Evolutionary conservation across 2,797 vertebrate genomes (phyloP).

Genomic region (Amphiprion clarkii): DNA sequence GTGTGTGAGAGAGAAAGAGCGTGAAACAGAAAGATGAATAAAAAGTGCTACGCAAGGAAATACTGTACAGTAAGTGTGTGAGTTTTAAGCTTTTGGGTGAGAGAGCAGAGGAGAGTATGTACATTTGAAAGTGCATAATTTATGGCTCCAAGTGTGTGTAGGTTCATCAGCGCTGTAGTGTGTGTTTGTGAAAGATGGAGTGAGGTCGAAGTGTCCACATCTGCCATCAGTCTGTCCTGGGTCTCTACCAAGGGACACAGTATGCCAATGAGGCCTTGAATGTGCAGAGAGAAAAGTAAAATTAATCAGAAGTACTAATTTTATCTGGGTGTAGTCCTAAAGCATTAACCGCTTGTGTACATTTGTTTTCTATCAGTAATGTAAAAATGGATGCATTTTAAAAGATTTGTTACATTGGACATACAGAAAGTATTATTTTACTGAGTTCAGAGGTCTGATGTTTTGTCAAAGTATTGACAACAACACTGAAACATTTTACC

Average conservation of each 20-base stretch:
- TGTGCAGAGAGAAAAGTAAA: not conserved
- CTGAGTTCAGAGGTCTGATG: too few relatives aligned
- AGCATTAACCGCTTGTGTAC: not conserved
- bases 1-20: conserved; percentile 20
- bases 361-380: too few relatives aligned
- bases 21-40: conserved; percentile 44
- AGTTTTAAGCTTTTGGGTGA: conserved; percentile 37
- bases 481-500: too few relatives aligned
- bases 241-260: not conserved
- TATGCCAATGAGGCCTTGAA: not conserved
- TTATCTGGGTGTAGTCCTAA: conserved; percentile 1
- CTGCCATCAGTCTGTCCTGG: not conserved
- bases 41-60: conserved; percentile 38
- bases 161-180: not conserved
- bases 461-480: too few relatives aligned
- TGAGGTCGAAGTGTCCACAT: conserved; percentile 1
- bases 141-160: not conserved
- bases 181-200: conserved; percentile 4
- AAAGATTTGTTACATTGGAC: too few relatives aligned
- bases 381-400: too few relatives aligned
- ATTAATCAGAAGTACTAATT: not conserved
- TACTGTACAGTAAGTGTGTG: conserved; percentile 42
- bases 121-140: conserved; percentile 15
- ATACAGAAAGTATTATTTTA: too few relatives aligned
- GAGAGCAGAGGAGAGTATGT: conserved; percentile 17